These are phyloP conservation scores for Gonatopus flavifemur DNA, from an alignment of 1,140 invertebrate species.

Conservation along the genomic window DNA sequence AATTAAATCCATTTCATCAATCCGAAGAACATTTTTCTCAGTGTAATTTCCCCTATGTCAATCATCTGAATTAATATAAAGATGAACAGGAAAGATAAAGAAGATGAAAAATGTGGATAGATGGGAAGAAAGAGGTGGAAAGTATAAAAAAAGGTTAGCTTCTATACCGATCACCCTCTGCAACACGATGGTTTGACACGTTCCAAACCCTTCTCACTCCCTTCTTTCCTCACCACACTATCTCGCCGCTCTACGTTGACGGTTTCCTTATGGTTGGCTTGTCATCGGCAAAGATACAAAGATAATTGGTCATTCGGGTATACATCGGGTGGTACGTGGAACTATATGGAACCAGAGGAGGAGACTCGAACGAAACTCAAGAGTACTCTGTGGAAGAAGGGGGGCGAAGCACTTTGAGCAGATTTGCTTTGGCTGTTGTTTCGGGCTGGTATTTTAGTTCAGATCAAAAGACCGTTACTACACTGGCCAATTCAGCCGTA, in stretches of 20 bases:
- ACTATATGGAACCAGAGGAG: too few relatives aligned
- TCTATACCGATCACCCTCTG: too few relatives aligned
- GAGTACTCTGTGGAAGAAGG: conserved; percentile 52
- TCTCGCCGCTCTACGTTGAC: too few relatives aligned
- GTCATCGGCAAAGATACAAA: conserved; percentile 56
- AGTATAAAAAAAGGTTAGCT: too few relatives aligned
- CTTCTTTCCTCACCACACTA: too few relatives aligned
- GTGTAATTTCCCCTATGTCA: too few relatives aligned
- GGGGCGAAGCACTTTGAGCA: conserved; percentile 49
- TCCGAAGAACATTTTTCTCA: too few relatives aligned
- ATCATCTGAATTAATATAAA: too few relatives aligned
- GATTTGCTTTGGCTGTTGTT: conserved; percentile 57
- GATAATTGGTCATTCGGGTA: conserved; percentile 58
- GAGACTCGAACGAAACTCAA: conserved; percentile 41
- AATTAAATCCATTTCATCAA: too few relatives aligned
- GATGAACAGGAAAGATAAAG: too few relatives aligned
- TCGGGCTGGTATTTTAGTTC: conserved; percentile 57
- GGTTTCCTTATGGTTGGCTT: conserved; percentile 51
- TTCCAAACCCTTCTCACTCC: conserved; percentile 49
- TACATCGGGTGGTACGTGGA: conserved; percentile 37
- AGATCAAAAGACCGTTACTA: conserved; percentile 55
- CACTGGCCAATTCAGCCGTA: conserved; percentile 54
- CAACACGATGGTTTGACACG: conserved; percentile 35
- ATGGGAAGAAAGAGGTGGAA: too few relatives aligned
- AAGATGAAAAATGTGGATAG: too few relatives aligned